Base-by-base conservation (phyloP, 2,888 invertebrate genomes). In the Eustalomyia histrio region DNA sequence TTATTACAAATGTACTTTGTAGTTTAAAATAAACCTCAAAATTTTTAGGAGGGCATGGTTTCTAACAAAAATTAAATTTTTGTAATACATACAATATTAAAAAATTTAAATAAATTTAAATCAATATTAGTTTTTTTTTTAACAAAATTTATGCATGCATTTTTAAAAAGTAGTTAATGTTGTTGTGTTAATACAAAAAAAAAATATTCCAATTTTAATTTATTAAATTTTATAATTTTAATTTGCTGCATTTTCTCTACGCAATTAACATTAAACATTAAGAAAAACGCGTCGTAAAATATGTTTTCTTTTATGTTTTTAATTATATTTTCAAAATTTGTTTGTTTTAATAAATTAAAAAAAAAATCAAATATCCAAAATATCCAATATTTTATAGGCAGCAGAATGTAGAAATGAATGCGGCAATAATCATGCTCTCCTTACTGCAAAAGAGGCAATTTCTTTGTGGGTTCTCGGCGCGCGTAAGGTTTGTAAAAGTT, bases 391-490 rank as follows among this genome's bases (percentile, higher is more conserved):
- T 87, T 90, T 90, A 88, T 90, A 90, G 90, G 90, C 90, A 87
- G 88, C 90, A 86, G 90, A 90, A 86, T 90, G 89, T 90, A 90
- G 89, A 90, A 89, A 89, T 86, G 89, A 90, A 87, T 88, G 89
- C 87, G 90, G 90, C 92, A 94, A 93, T 92, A 93, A 93, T 92
- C 94, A 94, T 93, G 94, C 94, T 93, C 95, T 96, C 93, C 94
- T 96, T 92, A 96, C 95, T 92, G 95, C 96, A 93, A 95, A 95
- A 94, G 96, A 96, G 94, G 96, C 96, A 93, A 95, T 96, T 93
- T 95, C 96, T 92, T 95, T 96, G 92, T 96, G 96, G 96, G 95
- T 96, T 92, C 95, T 96, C 93, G 96, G 96, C 94, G 95, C 95
- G 93, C 94, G 96, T 93, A 96, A 96, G 96, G 96, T 96, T 90